Base-by-base conservation (phyloP, 2,888 invertebrate species). In the Dione juno region DNA sequence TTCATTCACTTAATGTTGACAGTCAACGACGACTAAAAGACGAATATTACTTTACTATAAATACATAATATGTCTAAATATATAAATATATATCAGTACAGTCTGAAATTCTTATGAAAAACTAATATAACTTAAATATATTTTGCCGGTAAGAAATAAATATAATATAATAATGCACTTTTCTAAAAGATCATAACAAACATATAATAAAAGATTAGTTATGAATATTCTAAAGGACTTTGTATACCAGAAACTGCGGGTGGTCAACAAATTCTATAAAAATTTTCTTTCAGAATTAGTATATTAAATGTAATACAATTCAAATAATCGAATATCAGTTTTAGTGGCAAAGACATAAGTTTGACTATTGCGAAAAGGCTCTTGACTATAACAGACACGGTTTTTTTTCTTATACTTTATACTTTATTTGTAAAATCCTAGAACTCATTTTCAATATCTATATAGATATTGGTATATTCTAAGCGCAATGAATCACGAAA, bases 211-310 rank as follows among this genome's bases (percentile, higher is more conserved):
- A 77, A 76, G 77, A 80, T 80, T 83, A 83, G 83, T 79, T 80
- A 82, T 81, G 82, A 81, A 57, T 28, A 28, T 81, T 82, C 77
- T 80, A 80, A 80, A 80, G 78, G 84, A 84, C 79, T 84, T 80
- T 88, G 90, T 89, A 87, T 89, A 89, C 88, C 89, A 89, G 88
- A 88, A 90, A 86, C 91, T 82, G 79, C 87, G 83, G 91, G 91
- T 77, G 90, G 89, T 92, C 90, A 86, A 82, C 86, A 88, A 90
- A 91, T 90, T 89, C 84, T 82, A 87, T 87, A 84, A 84, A 82
- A 80, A 85, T 84, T 81, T 69, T 71, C 75, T 70, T 77, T 75
- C 75, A 67, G 37, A 58, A 53, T 19, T 65, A 0, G 11, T 28
- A 11, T 3, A 68, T 45, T 35, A 43, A 16, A 79, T 79, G 28